Conservation (phyloP, 2,113 vertebrate species). For the Phylloscopus trochiloides region DNA sequence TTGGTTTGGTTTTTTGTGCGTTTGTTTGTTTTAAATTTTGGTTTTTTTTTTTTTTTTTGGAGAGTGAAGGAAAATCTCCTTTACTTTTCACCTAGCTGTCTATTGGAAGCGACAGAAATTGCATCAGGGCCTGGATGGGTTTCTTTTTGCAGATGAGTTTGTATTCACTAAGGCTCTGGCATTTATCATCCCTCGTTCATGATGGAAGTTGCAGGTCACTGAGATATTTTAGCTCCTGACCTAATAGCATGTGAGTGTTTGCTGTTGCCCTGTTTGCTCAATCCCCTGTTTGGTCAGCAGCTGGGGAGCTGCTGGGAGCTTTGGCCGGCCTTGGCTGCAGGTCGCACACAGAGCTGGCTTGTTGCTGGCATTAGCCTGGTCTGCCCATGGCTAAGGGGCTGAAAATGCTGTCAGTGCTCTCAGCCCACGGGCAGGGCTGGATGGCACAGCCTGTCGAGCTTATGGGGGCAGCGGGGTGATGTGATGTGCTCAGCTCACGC, state of each 20-base stretch:
- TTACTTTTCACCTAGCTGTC: background rate
- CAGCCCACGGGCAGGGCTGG: background rate
- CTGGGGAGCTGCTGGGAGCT: background rate
- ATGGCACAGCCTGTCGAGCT: accelerated
- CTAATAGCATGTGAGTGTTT: background rate
- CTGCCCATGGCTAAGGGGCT: accelerated
- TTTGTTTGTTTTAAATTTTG: background rate
- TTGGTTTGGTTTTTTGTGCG: background rate
- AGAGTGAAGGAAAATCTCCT: background rate
- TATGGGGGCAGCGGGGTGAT: accelerated
- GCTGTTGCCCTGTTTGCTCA: background rate
- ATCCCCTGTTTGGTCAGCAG: background rate
- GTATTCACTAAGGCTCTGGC: background rate
- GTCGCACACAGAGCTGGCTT: background rate
- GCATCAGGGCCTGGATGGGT: background rate
- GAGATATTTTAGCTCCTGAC: background rate
- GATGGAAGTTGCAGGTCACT: background rate
- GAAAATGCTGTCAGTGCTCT: background rate
- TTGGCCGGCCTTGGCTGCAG: background rate
- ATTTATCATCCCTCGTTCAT: background rate
- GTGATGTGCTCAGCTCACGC: accelerated
- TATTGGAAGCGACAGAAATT: background rate
- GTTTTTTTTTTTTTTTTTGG: background rate
- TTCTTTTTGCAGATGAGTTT: background rate
- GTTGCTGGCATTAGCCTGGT: background rate